Conservation (phyloP, 2,113 vertebrate species). For the Mugil cephalus region DNA sequence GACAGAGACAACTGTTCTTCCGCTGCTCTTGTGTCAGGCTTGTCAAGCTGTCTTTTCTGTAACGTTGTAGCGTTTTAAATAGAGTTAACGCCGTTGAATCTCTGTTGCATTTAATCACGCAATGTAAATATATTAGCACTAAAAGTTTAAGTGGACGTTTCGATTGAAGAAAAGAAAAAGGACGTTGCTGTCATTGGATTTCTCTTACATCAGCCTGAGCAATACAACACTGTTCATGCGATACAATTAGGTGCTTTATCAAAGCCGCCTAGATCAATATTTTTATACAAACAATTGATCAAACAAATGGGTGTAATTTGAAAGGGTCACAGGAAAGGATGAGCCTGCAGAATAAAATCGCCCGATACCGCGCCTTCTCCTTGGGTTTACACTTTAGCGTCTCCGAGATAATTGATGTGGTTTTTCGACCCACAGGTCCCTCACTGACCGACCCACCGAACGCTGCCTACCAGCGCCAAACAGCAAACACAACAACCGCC, state of each 20-base stretch:
- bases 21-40: conserved; percentile 35
- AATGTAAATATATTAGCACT: not conserved
- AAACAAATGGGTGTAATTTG: not conserved
- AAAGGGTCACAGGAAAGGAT: not conserved
- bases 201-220: too few species aligned
- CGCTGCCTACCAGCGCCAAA: too few species aligned
- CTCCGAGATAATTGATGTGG: too few species aligned
- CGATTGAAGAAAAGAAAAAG: too few species aligned
- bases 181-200: too few species aligned
- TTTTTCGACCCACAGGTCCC: too few species aligned
- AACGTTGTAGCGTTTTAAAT: not conserved
- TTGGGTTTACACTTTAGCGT: too few species aligned
- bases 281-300: not conserved
- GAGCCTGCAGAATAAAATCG: too few species aligned
- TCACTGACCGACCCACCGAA: too few species aligned
- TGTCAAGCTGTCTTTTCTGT: conserved; percentile 43
- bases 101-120: conserved; percentile 20
- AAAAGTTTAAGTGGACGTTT: too few species aligned
- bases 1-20: conserved; percentile 52
- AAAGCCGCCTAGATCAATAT: not conserved
- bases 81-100: not conserved
- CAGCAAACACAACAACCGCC: too few species aligned
- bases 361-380: too few species aligned
- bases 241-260: not conserved
- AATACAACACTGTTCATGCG: not conserved